Conservation (phyloP, 2,113 vertebrate genomes). For the Myrmecobius fasciatus region DNA sequence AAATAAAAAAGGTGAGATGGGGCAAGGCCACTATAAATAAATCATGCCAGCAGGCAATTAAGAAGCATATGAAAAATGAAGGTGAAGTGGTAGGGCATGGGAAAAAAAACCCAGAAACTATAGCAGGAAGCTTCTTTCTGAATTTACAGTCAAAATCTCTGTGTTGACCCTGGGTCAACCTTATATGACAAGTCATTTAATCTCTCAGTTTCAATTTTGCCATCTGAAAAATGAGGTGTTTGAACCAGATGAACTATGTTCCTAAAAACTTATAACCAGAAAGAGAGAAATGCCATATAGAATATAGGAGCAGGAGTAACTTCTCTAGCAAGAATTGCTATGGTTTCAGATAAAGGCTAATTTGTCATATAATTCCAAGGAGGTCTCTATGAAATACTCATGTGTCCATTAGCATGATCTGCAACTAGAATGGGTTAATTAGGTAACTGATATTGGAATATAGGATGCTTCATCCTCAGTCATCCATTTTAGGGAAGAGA, state of each 20-base stretch:
- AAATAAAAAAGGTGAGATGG: neutral
- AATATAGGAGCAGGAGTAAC: neutral
- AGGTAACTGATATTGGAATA: neutral
- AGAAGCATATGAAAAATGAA: neutral
- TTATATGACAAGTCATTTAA: neutral
- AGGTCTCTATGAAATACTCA: neutral
- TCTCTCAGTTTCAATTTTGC: neutral
- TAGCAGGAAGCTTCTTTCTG: neutral
- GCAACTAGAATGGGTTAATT: neutral
- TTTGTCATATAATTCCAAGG: neutral
- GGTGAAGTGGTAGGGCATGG: neutral
- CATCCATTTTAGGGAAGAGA: neutral
- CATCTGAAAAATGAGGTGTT: neutral
- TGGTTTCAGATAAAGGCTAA: neutral
- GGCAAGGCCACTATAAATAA: neutral
- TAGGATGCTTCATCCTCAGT: neutral
- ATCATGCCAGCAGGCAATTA: neutral
- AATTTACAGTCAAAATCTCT: neutral
- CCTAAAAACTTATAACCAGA: neutral
- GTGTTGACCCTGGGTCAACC: neutral
- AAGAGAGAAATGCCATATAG: neutral
- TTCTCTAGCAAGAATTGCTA: neutral
- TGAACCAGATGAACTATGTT: neutral
- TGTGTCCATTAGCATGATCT: neutral
- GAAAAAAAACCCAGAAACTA: neutral